Conservation (phyloP, 2,888 invertebrate species). For the Meta bourneti region DNA sequence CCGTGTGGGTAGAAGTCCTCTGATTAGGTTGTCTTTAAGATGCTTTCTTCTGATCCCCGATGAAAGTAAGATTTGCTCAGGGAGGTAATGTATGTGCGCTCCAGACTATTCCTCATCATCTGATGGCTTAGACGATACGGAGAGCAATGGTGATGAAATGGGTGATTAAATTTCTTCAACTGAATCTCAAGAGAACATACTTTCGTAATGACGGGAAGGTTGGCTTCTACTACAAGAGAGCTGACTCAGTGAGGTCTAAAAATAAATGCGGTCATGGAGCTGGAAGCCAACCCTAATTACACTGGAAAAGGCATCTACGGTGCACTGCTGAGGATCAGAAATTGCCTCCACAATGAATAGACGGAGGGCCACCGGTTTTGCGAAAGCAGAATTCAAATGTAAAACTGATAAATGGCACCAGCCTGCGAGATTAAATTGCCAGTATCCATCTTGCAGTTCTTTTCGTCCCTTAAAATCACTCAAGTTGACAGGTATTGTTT, state of each 20-base stretch:
- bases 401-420: conserved; percentile 48
- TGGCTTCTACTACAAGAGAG: conserved; percentile 37
- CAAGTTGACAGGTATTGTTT: background rate
- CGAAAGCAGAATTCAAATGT: background rate
- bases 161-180: conserved; percentile 70
- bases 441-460: background rate
- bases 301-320: conserved; percentile 39
- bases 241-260: conserved; percentile 56
- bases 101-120: conserved; percentile 47
- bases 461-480: background rate
- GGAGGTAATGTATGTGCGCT: conserved; percentile 30
- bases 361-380: background rate
- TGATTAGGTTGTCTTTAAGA: conserved; percentile 9
- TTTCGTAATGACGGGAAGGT: conserved; percentile 62
- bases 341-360: conserved; percentile 11
- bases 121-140: conserved; percentile 62
- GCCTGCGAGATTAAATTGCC: background rate
- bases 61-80: conserved; percentile 23
- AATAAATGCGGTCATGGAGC: conserved; percentile 53
- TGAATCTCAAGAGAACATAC: conserved; percentile 62
- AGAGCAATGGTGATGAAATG: conserved; percentile 73
- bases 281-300: conserved; percentile 64
- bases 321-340: conserved; percentile 13
- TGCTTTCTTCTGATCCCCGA: conserved; percentile 25
- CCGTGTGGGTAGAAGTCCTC: conserved; percentile 5